Evolutionary conservation across 1,140 invertebrate genomes (phyloP), one percentile per base, ranked within the genome.

Genomic region (Drosophila nasuta): DNA sequence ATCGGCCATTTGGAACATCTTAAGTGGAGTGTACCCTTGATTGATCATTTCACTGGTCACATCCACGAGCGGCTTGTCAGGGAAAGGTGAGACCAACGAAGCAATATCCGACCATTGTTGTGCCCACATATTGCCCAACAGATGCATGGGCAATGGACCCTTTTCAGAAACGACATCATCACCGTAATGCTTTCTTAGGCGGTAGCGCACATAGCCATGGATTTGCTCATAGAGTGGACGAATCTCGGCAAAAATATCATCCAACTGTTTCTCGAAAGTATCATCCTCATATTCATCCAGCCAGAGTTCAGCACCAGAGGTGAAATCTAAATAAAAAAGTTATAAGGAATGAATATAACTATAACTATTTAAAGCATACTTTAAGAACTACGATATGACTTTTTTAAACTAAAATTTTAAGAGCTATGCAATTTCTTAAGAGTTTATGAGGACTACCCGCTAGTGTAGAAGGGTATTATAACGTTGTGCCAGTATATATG

Each of bases 121-220:
- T 0, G 96, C 97, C 97, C 97, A 98, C 96, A 99, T 97, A 86
- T 98, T 98, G 35, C 97, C 96, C 75, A 97, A 90, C 1, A 99
- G 93, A 94, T 99, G 98, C n/a, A 97, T 97, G 1, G 98, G 98
- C 63, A 99, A 97, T 0, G 97, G 96, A 20, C 96, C 96, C 60
- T 94, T 95, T n/a, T 94, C 94, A 1, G 95, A 94, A 0, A 96
- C 93, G 0, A 96, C 92, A 1, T 94, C 82, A 54, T 96, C 94
- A 0, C 96, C 96, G 87, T 97, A 97, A 78, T 95, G 94, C 77
- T 96, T 93, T 5, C 94, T 93, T 8, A 99, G 93, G 69, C 96
- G 94, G 54, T 94, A 93, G 33, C 97, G 94, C 0, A 98, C 96
- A 83, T 98, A 98, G 0, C 97, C 94, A 81, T 96, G 96, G 0